phyloP scores from a whole-genome alignment of 2,113 vertebrate genomes.

The Rutilus rutilus region DNA sequence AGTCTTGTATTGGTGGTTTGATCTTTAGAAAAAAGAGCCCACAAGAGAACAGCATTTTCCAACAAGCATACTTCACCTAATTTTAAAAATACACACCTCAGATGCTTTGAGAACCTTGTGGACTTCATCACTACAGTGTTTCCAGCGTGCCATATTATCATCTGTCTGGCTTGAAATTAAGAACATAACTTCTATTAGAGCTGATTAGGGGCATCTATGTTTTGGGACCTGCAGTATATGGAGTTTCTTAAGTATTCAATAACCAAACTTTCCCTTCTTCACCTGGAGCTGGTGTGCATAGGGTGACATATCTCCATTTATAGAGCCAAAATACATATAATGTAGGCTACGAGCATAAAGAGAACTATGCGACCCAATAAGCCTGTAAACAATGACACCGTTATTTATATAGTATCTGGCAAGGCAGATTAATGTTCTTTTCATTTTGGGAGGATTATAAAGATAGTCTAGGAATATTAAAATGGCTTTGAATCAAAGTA shows the following conservation, averaged over 20 bases:
- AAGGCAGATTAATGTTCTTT: slow-evolving; percentile 41
- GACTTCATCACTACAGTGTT: background rate
- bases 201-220: slow-evolving; percentile 16
- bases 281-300: background rate
- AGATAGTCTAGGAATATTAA: slow-evolving; percentile 65
- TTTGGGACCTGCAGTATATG: background rate
- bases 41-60: slow-evolving; percentile 26
- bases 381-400: background rate
- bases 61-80: slow-evolving; percentile 12
- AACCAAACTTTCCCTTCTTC: slow-evolving; percentile 30
- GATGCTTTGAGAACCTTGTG: slow-evolving; percentile 19
- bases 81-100: slow-evolving; percentile 26
- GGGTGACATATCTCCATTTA: slow-evolving; percentile 4
- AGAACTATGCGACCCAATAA: background rate
- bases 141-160: slow-evolving; percentile 16
- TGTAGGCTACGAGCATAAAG: background rate
- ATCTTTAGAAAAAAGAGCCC: slow-evolving; percentile 57
- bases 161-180: slow-evolving; percentile 23
- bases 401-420: background rate
- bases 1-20: slow-evolving; percentile 73
- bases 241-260: slow-evolving; percentile 9
- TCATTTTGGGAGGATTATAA: slow-evolving; percentile 59
- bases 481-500: slow-evolving; percentile 69
- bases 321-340: slow-evolving; percentile 14
- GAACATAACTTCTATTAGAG: slow-evolving; percentile 40